Evolutionary conservation across 2,888 invertebrate species (phyloP).

Genomic region (Cosmorhoe ocellata): DNA sequence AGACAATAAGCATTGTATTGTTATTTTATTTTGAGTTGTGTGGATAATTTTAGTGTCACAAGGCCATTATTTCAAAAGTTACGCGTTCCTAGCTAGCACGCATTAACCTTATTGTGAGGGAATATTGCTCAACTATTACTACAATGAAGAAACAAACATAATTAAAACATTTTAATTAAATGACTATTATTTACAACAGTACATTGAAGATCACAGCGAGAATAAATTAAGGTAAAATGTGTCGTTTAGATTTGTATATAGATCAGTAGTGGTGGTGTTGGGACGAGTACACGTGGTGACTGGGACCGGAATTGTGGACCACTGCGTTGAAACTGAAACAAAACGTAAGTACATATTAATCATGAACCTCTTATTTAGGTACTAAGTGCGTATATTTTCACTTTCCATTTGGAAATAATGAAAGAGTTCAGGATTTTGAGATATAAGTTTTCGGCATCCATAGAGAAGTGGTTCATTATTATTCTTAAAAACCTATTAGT

Average conservation of each 20-base stretch:
- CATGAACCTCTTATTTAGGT: too few species aligned
- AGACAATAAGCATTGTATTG: too few species aligned
- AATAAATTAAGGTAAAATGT: slow-evolving; percentile 57
- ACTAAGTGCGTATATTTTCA: too few species aligned
- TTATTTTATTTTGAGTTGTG: too few species aligned
- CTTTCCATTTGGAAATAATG: too few species aligned
- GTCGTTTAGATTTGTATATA: slow-evolving; percentile 26
- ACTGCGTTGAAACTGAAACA: slow-evolving; percentile 76
- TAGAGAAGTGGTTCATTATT: too few species aligned
- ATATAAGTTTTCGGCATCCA: too few species aligned
- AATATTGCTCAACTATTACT: slow-evolving; percentile 2
- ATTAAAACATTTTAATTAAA: slow-evolving; percentile 29
- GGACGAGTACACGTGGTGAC: slow-evolving; percentile 70
- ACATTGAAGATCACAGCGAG: slow-evolving; percentile 62
- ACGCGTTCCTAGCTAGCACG: neutral
- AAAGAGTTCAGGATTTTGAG: too few species aligned
- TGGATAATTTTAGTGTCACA: neutral
- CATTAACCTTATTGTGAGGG: slow-evolving; percentile 5
- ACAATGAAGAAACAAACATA: slow-evolving; percentile 1
- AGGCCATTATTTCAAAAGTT: slow-evolving; percentile 12
- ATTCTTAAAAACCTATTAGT: too few species aligned
- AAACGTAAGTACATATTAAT: too few species aligned
- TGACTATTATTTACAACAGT: slow-evolving; percentile 48
- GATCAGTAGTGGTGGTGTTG: slow-evolving; percentile 66
- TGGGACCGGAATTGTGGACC: slow-evolving; percentile 76